These are phyloP conservation scores for Paelopatides confundens DNA, from an alignment of 53 echinoderm and acorn worm species.

Conservation along the genomic window DNA sequence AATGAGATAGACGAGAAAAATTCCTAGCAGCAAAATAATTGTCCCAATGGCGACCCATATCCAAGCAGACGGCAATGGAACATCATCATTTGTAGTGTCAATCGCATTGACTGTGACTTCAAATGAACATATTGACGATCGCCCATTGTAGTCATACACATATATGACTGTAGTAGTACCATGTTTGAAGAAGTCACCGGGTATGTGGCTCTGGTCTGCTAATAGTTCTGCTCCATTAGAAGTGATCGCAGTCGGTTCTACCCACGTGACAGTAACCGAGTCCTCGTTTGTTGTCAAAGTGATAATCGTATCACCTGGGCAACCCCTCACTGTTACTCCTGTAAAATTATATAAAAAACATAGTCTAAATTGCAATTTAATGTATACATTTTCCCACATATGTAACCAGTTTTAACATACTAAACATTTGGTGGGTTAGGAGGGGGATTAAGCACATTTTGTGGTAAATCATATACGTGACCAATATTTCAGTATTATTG, in stretches of 20 bases:
- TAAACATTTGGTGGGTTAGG: too few species aligned
- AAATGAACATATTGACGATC: slow-evolving; percentile 3
- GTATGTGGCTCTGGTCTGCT: slow-evolving; percentile 26
- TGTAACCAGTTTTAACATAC: too few species aligned
- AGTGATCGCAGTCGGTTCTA: slow-evolving; percentile 8
- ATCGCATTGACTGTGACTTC: slow-evolving; percentile 4
- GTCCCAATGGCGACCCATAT: slow-evolving; percentile 4
- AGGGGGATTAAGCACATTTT: too few species aligned
- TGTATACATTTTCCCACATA: too few species aligned
- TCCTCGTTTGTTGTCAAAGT: not conserved
- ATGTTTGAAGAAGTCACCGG: not conserved
- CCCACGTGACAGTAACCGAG: slow-evolving; percentile 22
- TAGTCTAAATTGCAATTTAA: too few species aligned
- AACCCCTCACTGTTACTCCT: not conserved
- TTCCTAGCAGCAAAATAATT: not conserved
- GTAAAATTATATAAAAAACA: not conserved
- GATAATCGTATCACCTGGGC: slow-evolving; percentile 30
- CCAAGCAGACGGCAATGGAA: not conserved
- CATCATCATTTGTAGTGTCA: not conserved
- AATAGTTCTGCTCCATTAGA: not conserved
- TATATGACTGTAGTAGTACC: slow-evolving; percentile 26
- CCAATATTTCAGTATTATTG: too few species aligned
- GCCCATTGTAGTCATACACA: slow-evolving; percentile 4
- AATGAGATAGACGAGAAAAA: not conserved
- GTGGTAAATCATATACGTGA: too few species aligned